A percentile compares a stretch with the other conserved stretches of the same genome.
Conservation (phyloP, 2,797 vertebrate genomes). For the Gymnopithys bicolor region DNA sequence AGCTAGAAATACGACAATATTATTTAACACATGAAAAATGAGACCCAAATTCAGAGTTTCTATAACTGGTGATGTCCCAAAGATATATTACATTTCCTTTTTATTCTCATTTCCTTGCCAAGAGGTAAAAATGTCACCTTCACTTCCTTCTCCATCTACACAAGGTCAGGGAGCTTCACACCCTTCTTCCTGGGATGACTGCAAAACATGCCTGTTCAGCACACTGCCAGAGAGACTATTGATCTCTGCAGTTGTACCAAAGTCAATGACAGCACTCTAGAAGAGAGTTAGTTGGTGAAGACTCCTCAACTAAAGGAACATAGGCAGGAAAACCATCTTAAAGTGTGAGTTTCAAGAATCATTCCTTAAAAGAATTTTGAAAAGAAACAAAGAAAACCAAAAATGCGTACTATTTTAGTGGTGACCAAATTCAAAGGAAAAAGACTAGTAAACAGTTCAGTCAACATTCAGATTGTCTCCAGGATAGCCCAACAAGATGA, state of each 20-base stretch:
- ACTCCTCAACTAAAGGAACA: neutral
- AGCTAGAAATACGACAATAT: neutral
- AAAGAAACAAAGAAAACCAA: neutral
- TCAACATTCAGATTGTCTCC: neutral
- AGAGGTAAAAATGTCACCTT: conserved; percentile 39
- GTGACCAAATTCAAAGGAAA: neutral
- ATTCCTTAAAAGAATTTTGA: neutral
- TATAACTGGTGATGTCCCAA: neutral
- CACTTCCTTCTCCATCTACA: neutral
- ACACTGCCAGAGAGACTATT: neutral
- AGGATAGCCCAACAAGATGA: neutral
- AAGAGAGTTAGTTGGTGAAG: neutral
- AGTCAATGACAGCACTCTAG: neutral
- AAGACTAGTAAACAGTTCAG: neutral
- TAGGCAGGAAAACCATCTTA: neutral
- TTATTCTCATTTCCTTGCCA: neutral
- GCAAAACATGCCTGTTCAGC: conserved; percentile 41
- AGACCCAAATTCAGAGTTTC: neutral
- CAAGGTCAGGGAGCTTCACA: conserved; percentile 34
- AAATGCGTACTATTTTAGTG: neutral
- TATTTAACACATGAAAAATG: neutral
- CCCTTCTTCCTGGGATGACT: neutral
- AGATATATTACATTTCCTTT: neutral
- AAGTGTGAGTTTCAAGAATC: neutral
- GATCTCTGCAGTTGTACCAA: conserved; percentile 3